These are phyloP conservation scores for Cosmia trapezina DNA, from an alignment of 2,888 invertebrate genomes.

Conservation along the genomic window DNA sequence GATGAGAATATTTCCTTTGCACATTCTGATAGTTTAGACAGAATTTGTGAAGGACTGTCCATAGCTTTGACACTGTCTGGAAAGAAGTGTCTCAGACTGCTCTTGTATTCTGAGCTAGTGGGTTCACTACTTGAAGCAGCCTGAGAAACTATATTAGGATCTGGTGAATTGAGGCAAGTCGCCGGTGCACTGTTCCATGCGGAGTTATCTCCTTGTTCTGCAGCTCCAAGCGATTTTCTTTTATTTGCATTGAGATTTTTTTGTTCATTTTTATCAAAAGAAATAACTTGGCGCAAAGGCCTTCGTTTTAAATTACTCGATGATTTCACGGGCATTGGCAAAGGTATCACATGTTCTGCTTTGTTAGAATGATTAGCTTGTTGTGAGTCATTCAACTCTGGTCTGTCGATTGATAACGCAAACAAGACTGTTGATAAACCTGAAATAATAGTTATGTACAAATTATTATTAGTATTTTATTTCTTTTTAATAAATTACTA, in stretches of 20 bases:
- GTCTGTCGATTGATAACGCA: conserved; percentile 97
- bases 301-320: conserved; percentile 82
- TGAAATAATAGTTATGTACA: conserved; percentile 77
- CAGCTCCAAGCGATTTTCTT: conserved; percentile 65
- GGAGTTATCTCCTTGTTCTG: conserved; percentile 70
- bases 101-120: conserved; percentile 84
- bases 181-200: conserved; percentile 91
- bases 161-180: conserved; percentile 91
- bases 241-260: conserved; percentile 67
- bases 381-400: conserved; percentile 93
- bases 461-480: conserved; percentile 33
- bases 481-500: not conserved
- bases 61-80: conserved; percentile 86
- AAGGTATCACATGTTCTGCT: conserved; percentile 93
- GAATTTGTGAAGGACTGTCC: conserved; percentile 87
- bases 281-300: conserved; percentile 87
- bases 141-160: conserved; percentile 78
- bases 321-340: conserved; percentile 91
- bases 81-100: conserved; percentile 84
- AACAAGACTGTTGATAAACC: conserved; percentile 97
- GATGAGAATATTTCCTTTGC: conserved; percentile 89
- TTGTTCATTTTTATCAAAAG: conserved; percentile 86
- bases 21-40: conserved; percentile 86
- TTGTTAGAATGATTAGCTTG: conserved; percentile 85
- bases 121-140: conserved; percentile 84